A percentile compares a stretch with the other conserved stretches of the same genome.
phyloP scores from a whole-genome alignment of 1,140 invertebrate species.

The Sipha flava region DNA sequence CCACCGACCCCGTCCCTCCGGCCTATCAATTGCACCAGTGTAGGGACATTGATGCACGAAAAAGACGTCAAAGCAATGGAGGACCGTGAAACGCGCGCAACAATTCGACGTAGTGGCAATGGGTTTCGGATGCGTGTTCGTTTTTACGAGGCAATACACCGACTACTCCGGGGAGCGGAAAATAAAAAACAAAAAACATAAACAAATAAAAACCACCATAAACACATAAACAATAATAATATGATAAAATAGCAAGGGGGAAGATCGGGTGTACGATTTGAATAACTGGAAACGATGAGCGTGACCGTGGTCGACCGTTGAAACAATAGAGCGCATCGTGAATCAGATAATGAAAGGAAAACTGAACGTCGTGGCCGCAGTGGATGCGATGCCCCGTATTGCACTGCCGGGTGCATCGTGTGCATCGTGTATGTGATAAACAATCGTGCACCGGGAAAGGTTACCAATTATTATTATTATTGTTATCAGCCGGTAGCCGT shows the following conservation, averaged over 20 bases:
- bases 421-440: neutral
- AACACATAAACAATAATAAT: too few species aligned
- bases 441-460: neutral
- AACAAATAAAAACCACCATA: too few species aligned
- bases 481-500: neutral
- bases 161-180: neutral
- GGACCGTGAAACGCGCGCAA: neutral
- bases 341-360: slow-evolving; percentile 20
- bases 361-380: neutral
- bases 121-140: too few species aligned
- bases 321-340: slow-evolving; percentile 13
- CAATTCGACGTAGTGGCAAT: too few species aligned
- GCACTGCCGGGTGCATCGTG: neutral
- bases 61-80: neutral
- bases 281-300: neutral
- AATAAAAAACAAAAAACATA: neutral
- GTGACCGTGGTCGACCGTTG: slow-evolving; percentile 1
- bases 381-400: neutral
- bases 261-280: too few species aligned
- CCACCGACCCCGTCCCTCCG: too few species aligned
- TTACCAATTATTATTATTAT: too few species aligned
- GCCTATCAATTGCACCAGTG: too few species aligned
- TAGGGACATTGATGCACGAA: too few species aligned
- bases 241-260: too few species aligned
- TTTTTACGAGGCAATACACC: neutral